phyloP scores from a whole-genome alignment of 2,888 invertebrate genomes.

The Drosophila flavopinicola region DNA sequence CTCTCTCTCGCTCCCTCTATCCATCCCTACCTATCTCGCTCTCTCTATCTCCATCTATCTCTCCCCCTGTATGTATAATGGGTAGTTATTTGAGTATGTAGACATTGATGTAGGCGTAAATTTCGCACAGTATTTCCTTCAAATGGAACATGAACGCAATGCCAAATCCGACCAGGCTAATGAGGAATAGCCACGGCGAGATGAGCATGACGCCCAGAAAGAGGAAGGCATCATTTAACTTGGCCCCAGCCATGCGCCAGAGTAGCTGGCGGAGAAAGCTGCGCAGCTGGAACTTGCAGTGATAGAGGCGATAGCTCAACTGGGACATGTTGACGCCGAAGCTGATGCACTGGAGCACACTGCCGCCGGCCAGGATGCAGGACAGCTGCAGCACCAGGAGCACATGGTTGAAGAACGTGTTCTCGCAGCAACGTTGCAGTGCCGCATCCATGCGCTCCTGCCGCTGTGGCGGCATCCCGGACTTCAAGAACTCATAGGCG shows the following conservation, averaged over 20 bases:
- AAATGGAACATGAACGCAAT: constrained; percentile 40
- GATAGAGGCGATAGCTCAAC: constrained; percentile 48
- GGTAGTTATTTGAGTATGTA: too few species aligned
- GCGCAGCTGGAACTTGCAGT: constrained; percentile 57
- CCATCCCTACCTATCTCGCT: neutral
- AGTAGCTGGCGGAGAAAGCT: constrained; percentile 60
- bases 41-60: neutral
- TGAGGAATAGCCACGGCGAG: constrained; percentile 64
- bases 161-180: constrained; percentile 64
- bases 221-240: constrained; percentile 61
- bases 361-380: neutral
- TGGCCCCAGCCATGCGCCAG: constrained; percentile 77
- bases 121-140: constrained; percentile 19
- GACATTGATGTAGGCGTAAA: constrained; percentile 26
- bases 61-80: too few species aligned
- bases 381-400: constrained; percentile 52
- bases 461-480: constrained; percentile 26
- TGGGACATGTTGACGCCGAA: neutral
- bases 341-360: constrained; percentile 5
- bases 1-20: neutral
- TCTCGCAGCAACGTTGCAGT: constrained; percentile 8
- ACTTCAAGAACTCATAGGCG: constrained; percentile 9
- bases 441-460: constrained; percentile 27
- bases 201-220: constrained; percentile 58
- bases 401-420: constrained; percentile 22